These are phyloP conservation scores for Leucophenga maculata DNA, from an alignment of 2,888 invertebrate genomes.

Conservation along the genomic window DNA sequence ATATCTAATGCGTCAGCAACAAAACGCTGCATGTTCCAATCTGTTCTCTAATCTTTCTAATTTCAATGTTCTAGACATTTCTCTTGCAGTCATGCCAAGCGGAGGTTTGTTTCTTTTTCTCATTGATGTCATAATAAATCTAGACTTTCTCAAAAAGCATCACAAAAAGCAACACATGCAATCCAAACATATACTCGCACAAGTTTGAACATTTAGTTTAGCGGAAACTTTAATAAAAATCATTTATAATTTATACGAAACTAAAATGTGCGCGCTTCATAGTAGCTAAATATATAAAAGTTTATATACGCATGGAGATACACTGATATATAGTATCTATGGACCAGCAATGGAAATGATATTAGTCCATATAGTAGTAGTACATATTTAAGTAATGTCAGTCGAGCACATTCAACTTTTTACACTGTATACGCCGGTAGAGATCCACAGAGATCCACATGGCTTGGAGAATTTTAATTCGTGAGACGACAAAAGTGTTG, in stretches of 20 bases:
- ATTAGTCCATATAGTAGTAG: background rate
- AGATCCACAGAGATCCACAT: too few relatives aligned
- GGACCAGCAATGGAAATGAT: slow-evolving; percentile 6
- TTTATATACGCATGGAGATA: slow-evolving; percentile 30
- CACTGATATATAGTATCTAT: background rate
- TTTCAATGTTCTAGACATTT: background rate
- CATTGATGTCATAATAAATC: slow-evolving; percentile 29
- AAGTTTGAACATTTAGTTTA: slow-evolving; percentile 36
- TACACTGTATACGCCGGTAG: slow-evolving; percentile 4
- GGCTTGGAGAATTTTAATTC: too few relatives aligned
- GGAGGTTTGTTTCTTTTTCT: background rate
- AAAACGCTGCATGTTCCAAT: slow-evolving; percentile 14
- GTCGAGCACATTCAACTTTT: slow-evolving; percentile 60
- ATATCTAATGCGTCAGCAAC: background rate
- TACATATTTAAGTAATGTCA: slow-evolving; percentile 46
- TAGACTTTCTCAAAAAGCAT: slow-evolving; percentile 34
- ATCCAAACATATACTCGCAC: background rate
- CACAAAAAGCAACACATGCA: slow-evolving; percentile 8
- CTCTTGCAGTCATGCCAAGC: slow-evolving; percentile 5
- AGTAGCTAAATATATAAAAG: slow-evolving; percentile 36
- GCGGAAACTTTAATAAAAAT: slow-evolving; percentile 64
- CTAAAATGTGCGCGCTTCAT: slow-evolving; percentile 33
- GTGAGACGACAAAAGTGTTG: too few relatives aligned
- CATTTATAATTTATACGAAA: slow-evolving; percentile 63
- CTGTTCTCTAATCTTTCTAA: background rate